A percentile compares a stretch with the other conserved stretches of the same genome.
Evolutionary conservation across 2,113 vertebrate species (phyloP).

Genomic region (Ardeotis arabs): DNA sequence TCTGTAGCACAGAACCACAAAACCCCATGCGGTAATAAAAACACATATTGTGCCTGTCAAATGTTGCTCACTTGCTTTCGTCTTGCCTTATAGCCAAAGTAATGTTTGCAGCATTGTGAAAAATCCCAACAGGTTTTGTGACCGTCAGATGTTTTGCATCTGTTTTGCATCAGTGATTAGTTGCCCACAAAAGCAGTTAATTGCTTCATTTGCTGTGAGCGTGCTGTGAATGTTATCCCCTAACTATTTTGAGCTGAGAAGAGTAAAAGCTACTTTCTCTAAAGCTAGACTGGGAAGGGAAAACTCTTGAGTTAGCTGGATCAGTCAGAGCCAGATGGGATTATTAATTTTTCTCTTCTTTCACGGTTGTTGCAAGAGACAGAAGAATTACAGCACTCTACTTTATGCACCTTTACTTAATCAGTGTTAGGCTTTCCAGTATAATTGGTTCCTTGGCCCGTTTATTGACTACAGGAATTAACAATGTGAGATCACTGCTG

Average conservation of each 20-base stretch:
- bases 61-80: not conserved
- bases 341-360: not conserved
- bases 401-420: not conserved
- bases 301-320: not conserved
- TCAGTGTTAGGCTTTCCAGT: not conserved
- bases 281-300: not conserved
- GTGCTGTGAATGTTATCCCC: not conserved
- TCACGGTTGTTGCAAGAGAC: not conserved
- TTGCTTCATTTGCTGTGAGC: not conserved
- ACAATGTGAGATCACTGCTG: not conserved
- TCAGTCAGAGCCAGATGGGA: not conserved
- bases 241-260: not conserved
- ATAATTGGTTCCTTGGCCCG: not conserved
- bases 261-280: not conserved
- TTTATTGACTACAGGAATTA: not conserved
- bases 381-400: not conserved
- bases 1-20: not conserved
- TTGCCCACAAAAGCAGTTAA: not conserved
- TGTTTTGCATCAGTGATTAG: not conserved
- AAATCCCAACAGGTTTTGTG: not conserved
- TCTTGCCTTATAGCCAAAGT: not conserved
- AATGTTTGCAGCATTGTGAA: not conserved
- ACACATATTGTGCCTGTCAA: not conserved
- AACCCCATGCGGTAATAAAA: conserved; percentile 8
- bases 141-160: not conserved